Conservation (phyloP, 2,797 vertebrate genomes). For the Melopsittacus undulatus region DNA sequence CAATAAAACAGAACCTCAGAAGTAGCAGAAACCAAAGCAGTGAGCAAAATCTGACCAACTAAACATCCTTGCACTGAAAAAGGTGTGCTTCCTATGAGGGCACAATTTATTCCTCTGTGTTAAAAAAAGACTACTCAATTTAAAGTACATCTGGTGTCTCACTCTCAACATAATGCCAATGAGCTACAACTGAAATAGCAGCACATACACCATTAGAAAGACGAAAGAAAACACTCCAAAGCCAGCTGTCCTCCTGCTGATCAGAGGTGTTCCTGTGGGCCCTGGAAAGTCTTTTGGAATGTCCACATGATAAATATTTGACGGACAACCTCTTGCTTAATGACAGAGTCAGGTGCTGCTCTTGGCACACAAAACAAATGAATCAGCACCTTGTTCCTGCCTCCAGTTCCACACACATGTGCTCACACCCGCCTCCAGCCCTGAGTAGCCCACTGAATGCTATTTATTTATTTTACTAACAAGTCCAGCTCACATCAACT, state of each 20-base stretch:
- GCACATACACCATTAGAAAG: background rate
- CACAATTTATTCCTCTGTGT: background rate
- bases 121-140: background rate
- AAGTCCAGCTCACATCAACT: background rate
- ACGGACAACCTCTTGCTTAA: constrained; percentile 60
- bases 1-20: constrained; percentile 47
- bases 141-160: background rate
- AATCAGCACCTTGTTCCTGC: constrained; percentile 13
- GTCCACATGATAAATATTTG: constrained; percentile 66
- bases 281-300: constrained; percentile 58
- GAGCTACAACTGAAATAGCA: background rate
- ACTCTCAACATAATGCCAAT: background rate
- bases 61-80: background rate
- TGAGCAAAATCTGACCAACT: background rate
- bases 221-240: background rate
- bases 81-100: background rate
- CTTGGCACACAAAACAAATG: constrained; percentile 19
- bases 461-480: background rate
- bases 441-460: background rate
- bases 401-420: background rate
- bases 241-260: background rate
- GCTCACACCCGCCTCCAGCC: background rate
- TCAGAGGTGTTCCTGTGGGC: background rate
- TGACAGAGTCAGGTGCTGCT: constrained; percentile 8
- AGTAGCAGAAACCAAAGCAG: constrained; percentile 24